Evolutionary conservation across 2,113 vertebrate species (phyloP).

Genomic region (Plectropomus leopardus): DNA sequence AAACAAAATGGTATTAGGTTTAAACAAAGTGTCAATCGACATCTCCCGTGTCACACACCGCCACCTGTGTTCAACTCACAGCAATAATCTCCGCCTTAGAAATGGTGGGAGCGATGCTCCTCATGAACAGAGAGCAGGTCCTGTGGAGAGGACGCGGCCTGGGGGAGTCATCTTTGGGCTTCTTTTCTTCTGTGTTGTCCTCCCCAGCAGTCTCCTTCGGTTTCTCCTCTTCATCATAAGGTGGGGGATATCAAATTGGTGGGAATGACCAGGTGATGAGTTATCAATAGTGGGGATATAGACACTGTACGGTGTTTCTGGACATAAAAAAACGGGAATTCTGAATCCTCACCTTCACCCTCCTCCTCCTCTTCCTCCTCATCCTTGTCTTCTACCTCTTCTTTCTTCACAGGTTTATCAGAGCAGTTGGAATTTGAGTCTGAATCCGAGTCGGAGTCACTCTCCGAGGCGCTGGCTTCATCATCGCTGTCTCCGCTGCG

Average conservation of each 20-base stretch:
- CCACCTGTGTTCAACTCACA: slow-evolving; percentile 81
- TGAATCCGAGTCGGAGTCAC: slow-evolving; percentile 86
- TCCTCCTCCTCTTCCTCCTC: slow-evolving; percentile 64
- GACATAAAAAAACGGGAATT: background rate
- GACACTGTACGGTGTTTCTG: background rate
- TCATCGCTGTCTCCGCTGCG: slow-evolving; percentile 91
- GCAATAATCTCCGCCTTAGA: slow-evolving; percentile 92
- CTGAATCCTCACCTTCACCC: slow-evolving; percentile 64
- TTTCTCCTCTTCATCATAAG: slow-evolving; percentile 72
- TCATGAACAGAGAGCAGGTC: slow-evolving; percentile 94
- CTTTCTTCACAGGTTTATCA: slow-evolving; percentile 84
- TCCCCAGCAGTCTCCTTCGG: slow-evolving; percentile 74
- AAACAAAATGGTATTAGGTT: background rate
- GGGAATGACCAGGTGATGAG: background rate
- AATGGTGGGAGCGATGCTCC: slow-evolving; percentile 93
- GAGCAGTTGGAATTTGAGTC: slow-evolving; percentile 85
- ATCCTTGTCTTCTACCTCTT: slow-evolving; percentile 76
- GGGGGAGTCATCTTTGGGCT: slow-evolving; percentile 86
- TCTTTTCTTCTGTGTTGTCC: slow-evolving; percentile 86
- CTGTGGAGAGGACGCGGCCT: slow-evolving; percentile 91
- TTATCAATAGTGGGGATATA: background rate
- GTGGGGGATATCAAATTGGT: background rate
- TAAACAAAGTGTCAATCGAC: background rate
- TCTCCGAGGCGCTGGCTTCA: slow-evolving; percentile 89
- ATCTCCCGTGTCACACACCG: background rate